A percentile compares a stretch with the other conserved stretches of the same genome.
phyloP scores from a whole-genome alignment of 2,113 vertebrate genomes.

The Chloropsis hardwickii region DNA sequence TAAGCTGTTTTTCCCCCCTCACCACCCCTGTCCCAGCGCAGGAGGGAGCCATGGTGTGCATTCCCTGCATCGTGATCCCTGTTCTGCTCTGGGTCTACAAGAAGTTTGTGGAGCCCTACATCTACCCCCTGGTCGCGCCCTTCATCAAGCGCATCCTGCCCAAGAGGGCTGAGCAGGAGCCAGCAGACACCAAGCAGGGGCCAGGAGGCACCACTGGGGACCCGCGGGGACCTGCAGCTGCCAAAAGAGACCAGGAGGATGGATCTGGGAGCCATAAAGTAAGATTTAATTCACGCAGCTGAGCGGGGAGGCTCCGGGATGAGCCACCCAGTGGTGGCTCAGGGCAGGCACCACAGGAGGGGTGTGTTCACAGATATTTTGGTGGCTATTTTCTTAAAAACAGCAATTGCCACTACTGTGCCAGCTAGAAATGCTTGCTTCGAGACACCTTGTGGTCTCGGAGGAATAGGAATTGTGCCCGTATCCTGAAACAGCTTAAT shows the following conservation, averaged over 20 bases:
- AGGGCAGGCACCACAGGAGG: not conserved
- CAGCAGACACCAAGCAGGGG: not conserved
- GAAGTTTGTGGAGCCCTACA: constrained; percentile 89
- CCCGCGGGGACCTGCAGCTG: not conserved
- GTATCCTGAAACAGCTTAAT: not conserved
- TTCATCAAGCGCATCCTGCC: constrained; percentile 83
- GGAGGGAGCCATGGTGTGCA: constrained; percentile 88
- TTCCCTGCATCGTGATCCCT: constrained; percentile 96
- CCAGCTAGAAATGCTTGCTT: not conserved
- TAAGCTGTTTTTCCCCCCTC: not conserved
- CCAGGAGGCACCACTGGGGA: constrained; percentile 35
- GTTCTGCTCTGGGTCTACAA: constrained; percentile 96
- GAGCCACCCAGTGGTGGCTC: not conserved
- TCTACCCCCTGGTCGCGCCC: constrained; percentile 88
- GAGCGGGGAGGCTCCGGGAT: fast-evolving
- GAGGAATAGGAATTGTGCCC: not conserved
- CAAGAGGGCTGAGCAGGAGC: constrained; percentile 73
- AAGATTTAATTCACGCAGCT: not conserved
- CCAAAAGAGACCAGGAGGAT: not conserved
- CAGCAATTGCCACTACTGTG: not conserved
- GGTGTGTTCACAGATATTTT: not conserved
- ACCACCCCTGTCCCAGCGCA: not conserved
- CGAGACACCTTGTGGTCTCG: not conserved
- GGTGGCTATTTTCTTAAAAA: not conserved
- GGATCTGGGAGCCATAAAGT: constrained; percentile 65